These are phyloP conservation scores for Teleopsis dalmanni DNA, from an alignment of 1,140 invertebrate species.

Conservation along the genomic window DNA sequence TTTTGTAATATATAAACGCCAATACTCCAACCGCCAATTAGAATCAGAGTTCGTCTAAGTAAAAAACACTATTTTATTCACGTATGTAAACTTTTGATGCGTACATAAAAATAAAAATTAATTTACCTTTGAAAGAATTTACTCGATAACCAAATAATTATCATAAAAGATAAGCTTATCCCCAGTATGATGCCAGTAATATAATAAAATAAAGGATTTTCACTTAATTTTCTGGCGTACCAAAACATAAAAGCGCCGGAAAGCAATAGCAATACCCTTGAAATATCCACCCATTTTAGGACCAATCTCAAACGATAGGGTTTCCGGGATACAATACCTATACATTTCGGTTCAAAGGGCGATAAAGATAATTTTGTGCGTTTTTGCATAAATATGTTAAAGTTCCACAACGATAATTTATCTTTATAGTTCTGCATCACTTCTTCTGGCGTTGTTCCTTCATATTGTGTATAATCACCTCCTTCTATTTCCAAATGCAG, in stretches of 20 bases:
- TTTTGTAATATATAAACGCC: slow-evolving; percentile 72
- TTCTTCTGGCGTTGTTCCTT: slow-evolving; percentile 54
- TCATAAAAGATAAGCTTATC: slow-evolving; percentile 69
- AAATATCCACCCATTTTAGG: slow-evolving; percentile 56
- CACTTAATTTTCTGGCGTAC: slow-evolving; percentile 56
- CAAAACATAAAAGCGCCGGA: slow-evolving; percentile 60
- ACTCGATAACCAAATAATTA: slow-evolving; percentile 71
- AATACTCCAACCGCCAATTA: slow-evolving; percentile 72
- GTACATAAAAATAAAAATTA: background rate
- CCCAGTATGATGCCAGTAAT: slow-evolving; percentile 72
- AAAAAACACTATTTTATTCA: too few relatives aligned
- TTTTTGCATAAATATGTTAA: slow-evolving; percentile 59
- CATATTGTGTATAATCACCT: slow-evolving; percentile 61
- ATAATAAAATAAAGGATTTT: slow-evolving; percentile 80
- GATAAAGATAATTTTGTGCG: slow-evolving; percentile 58
- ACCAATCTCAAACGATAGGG: slow-evolving; percentile 50
- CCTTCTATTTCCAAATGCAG: slow-evolving; percentile 53
- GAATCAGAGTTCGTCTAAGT: slow-evolving; percentile 62
- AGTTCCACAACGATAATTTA: slow-evolving; percentile 59
- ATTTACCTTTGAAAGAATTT: slow-evolving; percentile 63
- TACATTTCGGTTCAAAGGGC: slow-evolving; percentile 65
- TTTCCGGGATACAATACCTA: slow-evolving; percentile 62
- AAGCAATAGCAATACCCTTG: slow-evolving; percentile 53
- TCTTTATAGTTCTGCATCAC: slow-evolving; percentile 58
- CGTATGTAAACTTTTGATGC: too few relatives aligned